A percentile compares a stretch with the other conserved stretches of the same genome.
Evolutionary conservation across 92 coral and sea anemone genomes (phyloP).

Genomic region (Umimayanthus kanabou): DNA sequence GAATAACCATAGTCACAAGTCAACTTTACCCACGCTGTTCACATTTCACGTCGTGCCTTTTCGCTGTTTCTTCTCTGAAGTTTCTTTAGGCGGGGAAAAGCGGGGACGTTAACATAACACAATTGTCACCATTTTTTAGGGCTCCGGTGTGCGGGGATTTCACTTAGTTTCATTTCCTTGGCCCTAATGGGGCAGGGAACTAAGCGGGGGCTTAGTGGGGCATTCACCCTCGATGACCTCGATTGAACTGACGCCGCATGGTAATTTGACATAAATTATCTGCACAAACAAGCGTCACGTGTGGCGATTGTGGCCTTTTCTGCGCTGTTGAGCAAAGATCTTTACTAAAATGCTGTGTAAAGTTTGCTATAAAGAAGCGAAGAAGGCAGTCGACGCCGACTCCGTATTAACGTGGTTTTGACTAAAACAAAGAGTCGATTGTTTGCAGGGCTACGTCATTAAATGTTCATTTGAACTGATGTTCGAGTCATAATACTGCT

Average conservation of each 20-base stretch:
- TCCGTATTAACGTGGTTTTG: slow-evolving; percentile 8
- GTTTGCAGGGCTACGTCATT: slow-evolving; percentile 8
- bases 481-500: background rate
- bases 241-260: background rate
- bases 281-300: slow-evolving; percentile 10
- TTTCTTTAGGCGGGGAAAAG: too few relatives aligned
- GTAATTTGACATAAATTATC: background rate
- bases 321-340: too few relatives aligned
- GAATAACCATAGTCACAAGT: too few relatives aligned
- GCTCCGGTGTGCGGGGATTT: slow-evolving; percentile 1
- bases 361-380: background rate
- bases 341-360: background rate
- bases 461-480: slow-evolving; percentile 7
- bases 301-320: background rate
- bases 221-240: too few relatives aligned
- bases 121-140: slow-evolving; percentile 5
- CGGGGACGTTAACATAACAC: too few relatives aligned
- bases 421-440: slow-evolving; percentile 3
- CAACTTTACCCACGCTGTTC: too few relatives aligned
- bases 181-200: background rate
- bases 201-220: too few relatives aligned
- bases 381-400: slow-evolving; percentile 3
- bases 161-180: slow-evolving; percentile 14
- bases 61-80: too few relatives aligned
- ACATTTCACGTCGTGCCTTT: too few relatives aligned